Evolutionary conservation across 2,113 vertebrate species (phyloP), one percentile per base, ranked within the genome.

Genomic region (Cavia porcellus): DNA sequence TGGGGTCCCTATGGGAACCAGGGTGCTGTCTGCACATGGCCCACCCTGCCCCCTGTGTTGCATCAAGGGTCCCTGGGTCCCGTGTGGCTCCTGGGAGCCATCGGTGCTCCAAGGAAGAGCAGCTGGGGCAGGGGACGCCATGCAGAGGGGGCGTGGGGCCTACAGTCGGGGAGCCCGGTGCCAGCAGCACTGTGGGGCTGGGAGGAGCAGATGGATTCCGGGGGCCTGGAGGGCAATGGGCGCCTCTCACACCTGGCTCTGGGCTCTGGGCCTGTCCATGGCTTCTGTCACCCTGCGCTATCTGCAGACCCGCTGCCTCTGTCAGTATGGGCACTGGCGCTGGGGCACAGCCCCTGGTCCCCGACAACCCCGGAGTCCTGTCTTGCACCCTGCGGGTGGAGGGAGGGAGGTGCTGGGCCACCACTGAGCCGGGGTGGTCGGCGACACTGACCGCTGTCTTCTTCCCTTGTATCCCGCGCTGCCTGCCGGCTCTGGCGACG

Each of bases 401-500:
- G 38, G 68, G n/a, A 7, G 7, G 7, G 5, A 10, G 19, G 70
- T 38, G 70, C 3, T 2, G 5, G n/a, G n/a, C n/a, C 19, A 1
- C n/a, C 3, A 22, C 0, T 7, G 19, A n/a, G n/a, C 5, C 5
- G 1, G 9, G 9, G 50, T 52, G 50, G 50, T 52, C 1, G 50
- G n/a, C 19, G 9, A 19, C n/a, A 4, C 70, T 72, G 20, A 72
- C 38, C 10, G 42, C 5, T 91, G 22, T 42, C 11, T 24, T 70
- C 59, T 72, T 35, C 30, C 83, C 74, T 84, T 74, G 10, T 80
- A 61, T 93, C 93, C 70, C 62, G 84, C 47, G 91, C 72, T 6
- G 17, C 59, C n/a, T 38, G 19, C 70, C n/a, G 87, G 35, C 77
- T 47, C 82, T 64, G 86, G 32, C 35, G 70, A 52, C 57, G 52